phyloP scores from a whole-genome alignment of 2,113 vertebrate species.

The Daubentonia madagascariensis region DNA sequence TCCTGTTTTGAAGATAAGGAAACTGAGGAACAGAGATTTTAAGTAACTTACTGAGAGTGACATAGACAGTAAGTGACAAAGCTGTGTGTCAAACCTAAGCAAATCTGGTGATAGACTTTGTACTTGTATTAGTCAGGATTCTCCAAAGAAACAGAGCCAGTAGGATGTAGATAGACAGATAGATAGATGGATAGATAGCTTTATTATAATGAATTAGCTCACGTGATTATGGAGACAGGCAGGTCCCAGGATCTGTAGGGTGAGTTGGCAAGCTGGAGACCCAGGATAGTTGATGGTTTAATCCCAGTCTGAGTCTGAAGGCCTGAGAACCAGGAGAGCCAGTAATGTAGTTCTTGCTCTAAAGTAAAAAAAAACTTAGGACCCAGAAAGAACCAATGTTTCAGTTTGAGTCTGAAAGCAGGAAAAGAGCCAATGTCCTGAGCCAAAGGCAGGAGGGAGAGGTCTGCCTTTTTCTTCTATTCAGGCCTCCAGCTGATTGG shows the following conservation, averaged over 20 bases:
- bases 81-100: not conserved
- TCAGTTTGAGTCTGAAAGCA: not conserved
- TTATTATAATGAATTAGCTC: not conserved
- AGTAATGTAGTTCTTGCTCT: not conserved
- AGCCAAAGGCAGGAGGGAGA: not conserved
- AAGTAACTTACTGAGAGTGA: not conserved
- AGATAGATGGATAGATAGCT: not conserved
- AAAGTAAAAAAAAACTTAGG: not conserved
- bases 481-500: not conserved
- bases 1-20: not conserved
- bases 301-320: not conserved
- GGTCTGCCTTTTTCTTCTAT: not conserved
- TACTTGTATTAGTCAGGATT: not conserved
- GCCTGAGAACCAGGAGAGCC: not conserved
- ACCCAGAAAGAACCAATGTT: not conserved
- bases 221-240: not conserved
- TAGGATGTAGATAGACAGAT: not conserved
- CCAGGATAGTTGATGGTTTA: not conserved
- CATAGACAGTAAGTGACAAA: not conserved
- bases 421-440: not conserved
- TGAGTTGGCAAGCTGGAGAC: not conserved
- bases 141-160: not conserved
- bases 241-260: not conserved
- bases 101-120: not conserved
- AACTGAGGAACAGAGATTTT: not conserved